Base-by-base conservation (phyloP, 2,797 vertebrate genomes). In the Chrosomus eos region DNA sequence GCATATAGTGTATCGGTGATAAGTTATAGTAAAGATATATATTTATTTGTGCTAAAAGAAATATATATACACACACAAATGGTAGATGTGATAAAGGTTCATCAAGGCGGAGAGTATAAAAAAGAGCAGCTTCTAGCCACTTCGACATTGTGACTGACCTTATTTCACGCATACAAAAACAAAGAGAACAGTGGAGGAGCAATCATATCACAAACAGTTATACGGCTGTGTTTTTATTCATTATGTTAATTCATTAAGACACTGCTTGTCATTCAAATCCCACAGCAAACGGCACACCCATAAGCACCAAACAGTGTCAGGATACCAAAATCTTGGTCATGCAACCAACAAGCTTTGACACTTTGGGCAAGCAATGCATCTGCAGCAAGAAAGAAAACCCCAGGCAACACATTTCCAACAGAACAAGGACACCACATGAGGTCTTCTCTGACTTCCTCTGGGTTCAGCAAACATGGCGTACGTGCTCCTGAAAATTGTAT, bases 211-310 rank as follows among this genome's bases (percentile, higher is more conserved):
- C 48, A 68, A 83, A 66, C 43, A 53, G 62, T 83, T 83, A 38
- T 53, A 16, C n/a, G 62, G 72, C 45, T 84, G 38, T 70, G 38
- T 58, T 70, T 84, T 14, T 23, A 60, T 68, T 78, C 36, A 84
- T 78, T 78, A 78, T 68, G 51, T 45, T 70, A 78, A 84, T 84
- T 78, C 51, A 84, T 77, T n/a, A 70, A 78, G 82, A 84, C 64
- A 70, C 28, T 60, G 48, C 73, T 55, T 83, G 74, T 84, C 74
- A 78, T 84, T 78, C 26, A 78, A 77, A 77, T 66, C 18, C 16
- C 38, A 51, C 45, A 51, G 33, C 81, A 81, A 60, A 9, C 19
- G 33, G 51, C 68, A 82, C 19, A 68, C 82, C 73, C 73, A 68
- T 68, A 83, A 68, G 62, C 36, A 23, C 18, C 18, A 73, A 40